These are phyloP conservation scores for Pteronotus mesoamericanus DNA, from an alignment of 2,797 vertebrate genomes.

Conservation along the genomic window DNA sequence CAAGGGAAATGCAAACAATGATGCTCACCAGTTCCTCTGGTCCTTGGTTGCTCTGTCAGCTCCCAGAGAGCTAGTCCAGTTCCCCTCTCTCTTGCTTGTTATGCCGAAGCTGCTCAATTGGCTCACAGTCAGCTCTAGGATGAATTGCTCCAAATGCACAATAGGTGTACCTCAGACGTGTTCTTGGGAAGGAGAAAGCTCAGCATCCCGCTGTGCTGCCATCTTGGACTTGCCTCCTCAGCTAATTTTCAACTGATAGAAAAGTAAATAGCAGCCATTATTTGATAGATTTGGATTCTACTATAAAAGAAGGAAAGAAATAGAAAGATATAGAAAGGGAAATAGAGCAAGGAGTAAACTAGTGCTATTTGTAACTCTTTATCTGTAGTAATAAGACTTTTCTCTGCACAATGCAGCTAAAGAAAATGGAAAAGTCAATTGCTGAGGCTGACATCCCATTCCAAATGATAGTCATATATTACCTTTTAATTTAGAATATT, in stretches of 20 bases:
- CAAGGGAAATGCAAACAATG: background rate
- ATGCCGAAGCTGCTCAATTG: background rate
- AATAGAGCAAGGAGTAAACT: background rate
- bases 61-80: background rate
- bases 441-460: background rate
- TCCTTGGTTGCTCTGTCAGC: background rate
- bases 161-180: background rate
- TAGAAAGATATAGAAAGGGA: background rate
- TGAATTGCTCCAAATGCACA: background rate
- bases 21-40: background rate
- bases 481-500: background rate
- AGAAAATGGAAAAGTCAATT: background rate
- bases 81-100: background rate
- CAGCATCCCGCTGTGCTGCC: background rate
- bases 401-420: background rate
- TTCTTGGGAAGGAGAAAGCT: background rate
- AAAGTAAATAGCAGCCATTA: background rate
- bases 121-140: background rate
- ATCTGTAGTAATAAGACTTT: background rate
- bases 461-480: background rate
- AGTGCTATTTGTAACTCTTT: background rate
- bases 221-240: background rate
- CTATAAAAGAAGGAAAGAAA: background rate
- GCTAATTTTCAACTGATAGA: background rate
- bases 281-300: background rate